phyloP scores from a whole-genome alignment of 1,140 invertebrate genomes.

The Calliopsis andreniformis region DNA sequence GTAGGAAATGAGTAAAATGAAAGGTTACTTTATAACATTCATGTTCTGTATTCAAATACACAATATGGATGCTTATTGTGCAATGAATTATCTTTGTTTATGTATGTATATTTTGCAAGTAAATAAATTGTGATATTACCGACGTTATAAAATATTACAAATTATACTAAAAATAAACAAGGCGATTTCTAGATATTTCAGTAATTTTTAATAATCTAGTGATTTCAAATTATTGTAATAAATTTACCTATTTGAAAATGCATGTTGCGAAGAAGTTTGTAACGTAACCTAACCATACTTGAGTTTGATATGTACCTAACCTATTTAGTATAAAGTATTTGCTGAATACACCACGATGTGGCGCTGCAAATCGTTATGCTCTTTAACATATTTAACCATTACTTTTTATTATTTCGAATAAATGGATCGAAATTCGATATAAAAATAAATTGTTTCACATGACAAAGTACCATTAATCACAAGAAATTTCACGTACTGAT shows the following conservation, averaged over 20 bases:
- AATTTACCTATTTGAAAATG: constrained; percentile 7
- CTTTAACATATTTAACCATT: constrained; percentile 35
- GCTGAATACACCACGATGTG: constrained; percentile 24
- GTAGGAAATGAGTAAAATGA: neutral
- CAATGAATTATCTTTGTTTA: neutral
- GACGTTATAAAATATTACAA: neutral
- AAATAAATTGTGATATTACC: neutral
- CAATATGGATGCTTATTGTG: neutral
- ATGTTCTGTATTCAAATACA: neutral
- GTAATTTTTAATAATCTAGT: neutral
- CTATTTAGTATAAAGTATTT: constrained; percentile 29
- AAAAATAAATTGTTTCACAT: neutral
- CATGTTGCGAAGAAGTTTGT: neutral
- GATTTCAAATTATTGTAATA: neutral
- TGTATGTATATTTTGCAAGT: no score
- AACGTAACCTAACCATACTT: constrained; percentile 35
- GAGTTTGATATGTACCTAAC: constrained; percentile 28
- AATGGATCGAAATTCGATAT: neutral
- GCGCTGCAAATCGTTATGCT: constrained; percentile 29
- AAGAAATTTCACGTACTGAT: neutral
- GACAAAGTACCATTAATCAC: neutral
- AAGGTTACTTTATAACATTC: neutral
- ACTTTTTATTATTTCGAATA: neutral
- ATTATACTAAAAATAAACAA: neutral
- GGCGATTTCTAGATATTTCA: neutral